Conservation (phyloP, 1,140 invertebrate genomes). For the Apocrypta bakeri region DNA sequence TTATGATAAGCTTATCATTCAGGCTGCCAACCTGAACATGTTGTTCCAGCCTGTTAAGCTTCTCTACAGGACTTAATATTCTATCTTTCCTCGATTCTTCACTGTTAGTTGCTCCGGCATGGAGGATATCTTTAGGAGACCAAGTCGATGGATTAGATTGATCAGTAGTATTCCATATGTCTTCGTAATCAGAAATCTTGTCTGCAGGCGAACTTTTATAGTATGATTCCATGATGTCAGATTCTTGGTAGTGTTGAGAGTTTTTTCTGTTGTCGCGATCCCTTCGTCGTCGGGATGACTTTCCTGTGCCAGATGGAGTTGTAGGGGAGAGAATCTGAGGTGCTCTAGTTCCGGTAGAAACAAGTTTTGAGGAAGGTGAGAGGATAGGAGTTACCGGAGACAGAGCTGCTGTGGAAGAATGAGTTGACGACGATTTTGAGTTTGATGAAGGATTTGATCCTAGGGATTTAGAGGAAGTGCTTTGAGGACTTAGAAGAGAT, state of each 20-base stretch:
- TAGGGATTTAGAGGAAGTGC: conserved; percentile 67
- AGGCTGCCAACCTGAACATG: conserved; percentile 54
- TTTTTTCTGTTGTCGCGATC: conserved; percentile 73
- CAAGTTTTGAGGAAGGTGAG: conserved; percentile 60
- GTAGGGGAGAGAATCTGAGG: conserved; percentile 67
- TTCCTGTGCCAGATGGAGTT: conserved; percentile 69
- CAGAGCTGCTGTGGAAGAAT: conserved; percentile 53
- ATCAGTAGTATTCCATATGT: conserved; percentile 86
- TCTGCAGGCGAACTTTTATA: conserved; percentile 90
- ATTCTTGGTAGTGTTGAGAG: conserved; percentile 82
- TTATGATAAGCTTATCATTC: conserved; percentile 69
- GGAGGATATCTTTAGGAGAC: conserved; percentile 74
- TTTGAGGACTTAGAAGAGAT: conserved; percentile 67
- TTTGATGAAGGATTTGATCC: conserved; percentile 65
- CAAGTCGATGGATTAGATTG: conserved; percentile 73
- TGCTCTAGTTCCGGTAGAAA: conserved; percentile 59
- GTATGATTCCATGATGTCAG: conserved; percentile 90
- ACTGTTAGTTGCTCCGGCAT: conserved; percentile 50
- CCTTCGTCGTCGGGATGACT: conserved; percentile 64
- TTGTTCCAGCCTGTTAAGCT: conserved; percentile 53
- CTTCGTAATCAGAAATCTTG: conserved; percentile 96
- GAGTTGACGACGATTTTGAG: conserved; percentile 46
- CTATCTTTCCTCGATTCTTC: conserved; percentile 54
- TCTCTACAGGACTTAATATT: conserved; percentile 56
- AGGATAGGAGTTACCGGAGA: conserved; percentile 4